A percentile compares a stretch with the other conserved stretches of the same genome.
These are phyloP conservation scores for Gorsachius magnificus DNA, from an alignment of 2,797 vertebrate genomes.

Conservation along the genomic window DNA sequence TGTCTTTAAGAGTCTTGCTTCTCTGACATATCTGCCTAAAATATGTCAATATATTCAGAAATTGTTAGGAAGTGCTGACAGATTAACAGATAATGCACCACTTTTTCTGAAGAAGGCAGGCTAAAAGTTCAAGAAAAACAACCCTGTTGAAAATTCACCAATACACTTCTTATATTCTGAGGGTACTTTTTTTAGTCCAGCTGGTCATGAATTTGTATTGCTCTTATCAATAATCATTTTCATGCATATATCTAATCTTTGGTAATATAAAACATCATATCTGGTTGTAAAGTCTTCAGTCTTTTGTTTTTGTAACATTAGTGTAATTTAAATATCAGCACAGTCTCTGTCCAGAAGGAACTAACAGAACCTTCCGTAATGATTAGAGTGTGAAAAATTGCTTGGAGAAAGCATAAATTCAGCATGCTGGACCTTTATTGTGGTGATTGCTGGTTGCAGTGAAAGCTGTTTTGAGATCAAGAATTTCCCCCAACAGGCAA, in stretches of 20 bases:
- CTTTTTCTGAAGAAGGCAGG: background rate
- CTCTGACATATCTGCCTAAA: background rate
- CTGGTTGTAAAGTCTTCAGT: background rate
- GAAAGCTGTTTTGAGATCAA: background rate
- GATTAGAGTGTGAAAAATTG: background rate
- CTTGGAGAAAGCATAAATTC: background rate
- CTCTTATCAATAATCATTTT: too few species aligned
- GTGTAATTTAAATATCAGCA: background rate
- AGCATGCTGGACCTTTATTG: background rate
- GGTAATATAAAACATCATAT: fast-evolving
- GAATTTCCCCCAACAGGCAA: background rate
- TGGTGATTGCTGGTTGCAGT: background rate
- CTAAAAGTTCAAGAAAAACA: background rate
- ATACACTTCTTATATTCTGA: fast-evolving
- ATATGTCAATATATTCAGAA: background rate
- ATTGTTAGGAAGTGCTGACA: background rate
- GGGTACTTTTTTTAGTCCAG: background rate
- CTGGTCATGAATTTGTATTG: background rate
- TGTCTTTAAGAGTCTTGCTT: background rate
- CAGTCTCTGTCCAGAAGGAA: background rate
- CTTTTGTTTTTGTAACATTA: background rate
- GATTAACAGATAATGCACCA: background rate
- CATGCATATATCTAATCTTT: background rate
- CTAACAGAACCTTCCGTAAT: background rate
- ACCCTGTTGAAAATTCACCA: background rate